Evolutionary conservation across 2,113 vertebrate species (phyloP), one percentile per base, ranked within the genome.

Genomic region (Podilymbus podiceps): DNA sequence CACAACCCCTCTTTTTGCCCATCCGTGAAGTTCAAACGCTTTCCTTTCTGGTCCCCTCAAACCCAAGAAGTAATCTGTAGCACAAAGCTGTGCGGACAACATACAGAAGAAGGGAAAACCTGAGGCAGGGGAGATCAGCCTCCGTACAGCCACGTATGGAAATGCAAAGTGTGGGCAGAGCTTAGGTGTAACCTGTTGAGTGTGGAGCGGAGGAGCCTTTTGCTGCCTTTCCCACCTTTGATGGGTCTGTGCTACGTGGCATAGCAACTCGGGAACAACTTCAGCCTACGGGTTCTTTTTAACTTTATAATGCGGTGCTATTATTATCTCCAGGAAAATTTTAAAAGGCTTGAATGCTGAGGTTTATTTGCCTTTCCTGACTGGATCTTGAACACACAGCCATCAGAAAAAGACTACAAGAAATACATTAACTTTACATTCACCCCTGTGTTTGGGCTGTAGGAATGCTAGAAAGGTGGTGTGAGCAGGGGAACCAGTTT

Each of bases 341-440:
- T 85, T 52, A 21, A 58, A 79, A 73, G 77, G 58, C 40, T 81
- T 67, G 30, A 85, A 33, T 35, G 42, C 66, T 10, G 24, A 87
- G 56, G 56, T 85, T 81, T 96, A 59, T 97, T 85, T 95, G 74
- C 81, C 44, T 95, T 96, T 79, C 62, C 69, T 21, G 81, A 49
- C 33, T 79, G 49, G 69, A 68, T 82, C 56, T 93, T 78, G 75
- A 95, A 63, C 47, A 27, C 38, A 47, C 38, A 64, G 62, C 19
- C 42, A 15, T 40, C 44, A 82, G 68, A 79, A 8, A 91, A 95
- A 89, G 44, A 15, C n/a, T 42, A 18, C 68, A 66, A 62, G 73
- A 93, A 90, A 55, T 27, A 50, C 47, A n/a, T 80, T 69, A 92
- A 53, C 38, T 60, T 47, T 46, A 42, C 2, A 0, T 79, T 69